Conservation (phyloP, 2,797 vertebrate species). For the Pygocentrus nattereri region DNA sequence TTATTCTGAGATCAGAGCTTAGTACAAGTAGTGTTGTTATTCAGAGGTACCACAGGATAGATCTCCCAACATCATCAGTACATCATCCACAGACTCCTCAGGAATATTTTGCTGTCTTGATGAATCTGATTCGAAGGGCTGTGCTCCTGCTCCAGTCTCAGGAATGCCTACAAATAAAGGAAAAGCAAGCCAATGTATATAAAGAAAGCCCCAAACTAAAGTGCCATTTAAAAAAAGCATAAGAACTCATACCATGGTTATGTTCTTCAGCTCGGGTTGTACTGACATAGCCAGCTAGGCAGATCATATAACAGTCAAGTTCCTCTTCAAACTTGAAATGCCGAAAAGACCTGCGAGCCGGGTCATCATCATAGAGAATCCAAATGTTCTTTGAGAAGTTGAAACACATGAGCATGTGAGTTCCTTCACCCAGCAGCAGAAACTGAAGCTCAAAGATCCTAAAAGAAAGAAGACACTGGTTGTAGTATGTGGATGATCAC, state of each 20-base stretch:
- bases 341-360: neutral
- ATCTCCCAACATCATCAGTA: neutral
- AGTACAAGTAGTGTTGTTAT: neutral
- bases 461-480: neutral
- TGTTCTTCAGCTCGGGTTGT: neutral
- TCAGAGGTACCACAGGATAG: neutral
- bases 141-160: neutral
- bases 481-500: no score
- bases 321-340: neutral
- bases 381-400: neutral
- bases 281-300: neutral
- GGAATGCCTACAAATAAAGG: neutral
- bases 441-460: constrained; percentile 8
- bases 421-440: neutral
- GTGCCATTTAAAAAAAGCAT: no score
- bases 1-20: no score
- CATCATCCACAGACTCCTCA: no score
- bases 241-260: neutral
- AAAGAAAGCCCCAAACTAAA: neutral
- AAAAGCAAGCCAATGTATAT: neutral
- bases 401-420: neutral
- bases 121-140: neutral
- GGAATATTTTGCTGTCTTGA: no score
- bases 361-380: neutral
- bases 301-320: neutral